Evolutionary conservation across 2,888 invertebrate genomes (phyloP).

Genomic region (Labia minor): DNA sequence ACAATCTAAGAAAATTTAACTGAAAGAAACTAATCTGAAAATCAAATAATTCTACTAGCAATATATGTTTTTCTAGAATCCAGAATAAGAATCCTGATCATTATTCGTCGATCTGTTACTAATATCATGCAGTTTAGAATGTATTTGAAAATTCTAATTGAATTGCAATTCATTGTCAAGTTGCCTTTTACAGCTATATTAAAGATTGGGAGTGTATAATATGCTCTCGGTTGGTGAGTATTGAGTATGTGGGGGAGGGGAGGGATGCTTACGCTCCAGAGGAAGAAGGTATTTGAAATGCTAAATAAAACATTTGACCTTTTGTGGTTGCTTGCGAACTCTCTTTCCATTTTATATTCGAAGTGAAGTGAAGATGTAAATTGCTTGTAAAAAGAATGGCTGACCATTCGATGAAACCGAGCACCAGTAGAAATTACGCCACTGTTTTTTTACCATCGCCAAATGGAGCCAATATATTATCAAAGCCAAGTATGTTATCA

Average conservation of each 20-base stretch:
- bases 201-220: background rate
- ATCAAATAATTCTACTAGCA: too few species aligned
- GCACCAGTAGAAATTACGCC: background rate
- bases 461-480: too few species aligned
- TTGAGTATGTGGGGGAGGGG: too few species aligned
- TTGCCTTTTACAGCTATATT: slow-evolving; percentile 13
- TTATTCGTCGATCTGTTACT: background rate
- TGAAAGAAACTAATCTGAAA: too few species aligned
- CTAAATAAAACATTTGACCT: slow-evolving; percentile 13
- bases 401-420: background rate
- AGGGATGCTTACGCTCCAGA: background rate
- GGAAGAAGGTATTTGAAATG: background rate
- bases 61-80: too few species aligned
- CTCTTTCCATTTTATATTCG: background rate
- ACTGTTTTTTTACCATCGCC: background rate
- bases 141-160: slow-evolving; percentile 7
- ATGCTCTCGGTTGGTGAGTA: background rate
- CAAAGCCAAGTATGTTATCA: too few species aligned
- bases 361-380: slow-evolving; percentile 1
- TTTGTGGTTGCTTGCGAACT: slow-evolving; percentile 8
- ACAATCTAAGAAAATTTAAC: too few species aligned
- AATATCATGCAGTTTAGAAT: background rate
- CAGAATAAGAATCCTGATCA: background rate
- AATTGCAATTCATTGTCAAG: slow-evolving; percentile 4
- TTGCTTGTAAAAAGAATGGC: slow-evolving; percentile 13